Conservation (phyloP, 2,797 vertebrate genomes). For the Poeciliopsis infans region DNA sequence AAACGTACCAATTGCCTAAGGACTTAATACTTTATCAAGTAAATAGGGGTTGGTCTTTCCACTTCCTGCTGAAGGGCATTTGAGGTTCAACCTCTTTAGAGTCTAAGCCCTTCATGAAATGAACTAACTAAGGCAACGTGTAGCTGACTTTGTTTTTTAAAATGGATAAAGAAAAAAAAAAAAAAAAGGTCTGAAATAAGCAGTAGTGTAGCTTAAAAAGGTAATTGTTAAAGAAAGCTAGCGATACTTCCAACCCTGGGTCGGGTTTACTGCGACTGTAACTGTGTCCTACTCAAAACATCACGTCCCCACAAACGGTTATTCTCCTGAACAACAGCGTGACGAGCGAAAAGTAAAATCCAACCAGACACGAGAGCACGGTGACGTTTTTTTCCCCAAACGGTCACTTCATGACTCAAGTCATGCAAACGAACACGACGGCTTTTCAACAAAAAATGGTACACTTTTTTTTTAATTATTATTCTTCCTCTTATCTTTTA, state of each 20-base stretch:
- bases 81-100: slow-evolving; percentile 68
- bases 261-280: slow-evolving; percentile 55
- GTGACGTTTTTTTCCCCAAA: slow-evolving; percentile 40
- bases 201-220: slow-evolving; percentile 29
- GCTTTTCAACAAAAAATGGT: slow-evolving; percentile 39
- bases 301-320: slow-evolving; percentile 33
- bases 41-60: slow-evolving; percentile 61
- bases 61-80: slow-evolving; percentile 59
- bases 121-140: slow-evolving; percentile 78
- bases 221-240: slow-evolving; percentile 27
- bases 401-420: slow-evolving; percentile 59
- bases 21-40: slow-evolving; percentile 70
- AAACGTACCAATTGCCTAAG: slow-evolving; percentile 57
- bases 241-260: slow-evolving; percentile 53
- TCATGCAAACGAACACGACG: slow-evolving; percentile 68
- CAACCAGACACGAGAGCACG: slow-evolving; percentile 62
- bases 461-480: slow-evolving; percentile 49
- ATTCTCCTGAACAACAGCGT: slow-evolving; percentile 47
- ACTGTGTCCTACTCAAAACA: slow-evolving; percentile 20
- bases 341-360: slow-evolving; percentile 43
- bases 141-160: slow-evolving; percentile 34
- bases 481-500: slow-evolving; percentile 42
- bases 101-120: slow-evolving; percentile 72
- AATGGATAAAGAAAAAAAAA: slow-evolving; percentile 38
- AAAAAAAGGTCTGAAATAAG: slow-evolving; percentile 23